Conservation (phyloP, 1,140 invertebrate genomes). For the Drosophila repleta region DNA sequence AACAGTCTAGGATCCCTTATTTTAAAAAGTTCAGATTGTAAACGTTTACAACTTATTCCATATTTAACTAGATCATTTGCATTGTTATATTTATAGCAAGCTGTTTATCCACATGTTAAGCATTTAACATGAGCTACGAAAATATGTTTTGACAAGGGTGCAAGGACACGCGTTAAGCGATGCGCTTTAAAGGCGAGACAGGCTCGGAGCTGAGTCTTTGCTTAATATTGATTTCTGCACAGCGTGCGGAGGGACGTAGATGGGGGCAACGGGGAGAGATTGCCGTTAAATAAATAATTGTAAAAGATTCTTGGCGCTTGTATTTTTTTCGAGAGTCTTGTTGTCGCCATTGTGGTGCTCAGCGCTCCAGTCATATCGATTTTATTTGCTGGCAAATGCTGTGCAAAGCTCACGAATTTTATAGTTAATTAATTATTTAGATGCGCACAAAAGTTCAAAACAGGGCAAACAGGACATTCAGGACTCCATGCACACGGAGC, state of each 20-base stretch:
- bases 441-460: conserved; percentile 75
- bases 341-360: conserved; percentile 46
- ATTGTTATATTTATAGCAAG: too few species aligned
- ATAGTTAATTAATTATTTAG: conserved; percentile 79
- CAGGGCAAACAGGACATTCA: background rate
- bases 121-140: too few species aligned
- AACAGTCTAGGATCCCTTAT: too few species aligned
- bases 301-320: conserved; percentile 27
- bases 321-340: conserved; percentile 13
- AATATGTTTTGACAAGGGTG: too few species aligned
- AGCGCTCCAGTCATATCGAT: conserved; percentile 72
- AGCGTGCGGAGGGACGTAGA: background rate
- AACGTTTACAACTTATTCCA: too few species aligned
- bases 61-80: too few species aligned
- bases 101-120: too few species aligned
- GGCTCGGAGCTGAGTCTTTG: background rate
- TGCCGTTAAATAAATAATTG: conserved; percentile 72
- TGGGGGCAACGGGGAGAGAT: conserved; percentile 3
- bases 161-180: too few species aligned
- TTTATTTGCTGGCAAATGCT: conserved; percentile 45
- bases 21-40: too few species aligned
- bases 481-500: background rate
- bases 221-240: background rate
- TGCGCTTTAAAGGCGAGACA: too few species aligned
- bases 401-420: conserved; percentile 68